These are phyloP conservation scores for Protobothrops flavoviridis DNA, from an alignment of 2,113 vertebrate genomes.

Conservation along the genomic window DNA sequence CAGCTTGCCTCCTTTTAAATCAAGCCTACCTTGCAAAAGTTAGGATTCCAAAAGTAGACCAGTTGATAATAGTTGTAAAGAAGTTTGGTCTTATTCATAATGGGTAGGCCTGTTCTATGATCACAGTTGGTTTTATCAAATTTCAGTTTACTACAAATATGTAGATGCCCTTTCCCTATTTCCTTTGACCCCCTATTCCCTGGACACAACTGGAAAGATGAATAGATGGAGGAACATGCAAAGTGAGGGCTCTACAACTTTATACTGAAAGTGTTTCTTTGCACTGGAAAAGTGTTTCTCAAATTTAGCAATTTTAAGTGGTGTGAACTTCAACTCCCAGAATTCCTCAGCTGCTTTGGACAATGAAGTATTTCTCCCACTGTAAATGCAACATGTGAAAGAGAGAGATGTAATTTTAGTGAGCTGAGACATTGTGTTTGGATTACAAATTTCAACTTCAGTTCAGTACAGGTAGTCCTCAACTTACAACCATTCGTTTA, in stretches of 20 bases:
- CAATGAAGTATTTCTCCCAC: not conserved
- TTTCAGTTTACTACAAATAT: not conserved
- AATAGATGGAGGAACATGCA: not conserved
- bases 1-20: not conserved
- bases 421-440: not conserved
- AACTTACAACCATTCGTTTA: not conserved
- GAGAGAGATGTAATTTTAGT: not conserved
- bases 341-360: not conserved
- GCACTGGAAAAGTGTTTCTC: not conserved
- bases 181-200: not conserved
- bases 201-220: not conserved
- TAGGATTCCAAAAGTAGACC: not conserved
- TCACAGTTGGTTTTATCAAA: not conserved
- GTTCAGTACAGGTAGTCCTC: not conserved
- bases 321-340: not conserved
- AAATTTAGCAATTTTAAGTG: not conserved
- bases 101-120: not conserved
- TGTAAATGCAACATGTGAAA: not conserved
- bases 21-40: not conserved
- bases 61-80: not conserved
- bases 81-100: not conserved
- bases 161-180: not conserved
- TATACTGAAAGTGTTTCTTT: not conserved
- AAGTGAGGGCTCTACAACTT: not conserved
- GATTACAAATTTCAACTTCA: not conserved